Conservation (phyloP, 2,797 vertebrate species). For the Iguana delicatissima region DNA sequence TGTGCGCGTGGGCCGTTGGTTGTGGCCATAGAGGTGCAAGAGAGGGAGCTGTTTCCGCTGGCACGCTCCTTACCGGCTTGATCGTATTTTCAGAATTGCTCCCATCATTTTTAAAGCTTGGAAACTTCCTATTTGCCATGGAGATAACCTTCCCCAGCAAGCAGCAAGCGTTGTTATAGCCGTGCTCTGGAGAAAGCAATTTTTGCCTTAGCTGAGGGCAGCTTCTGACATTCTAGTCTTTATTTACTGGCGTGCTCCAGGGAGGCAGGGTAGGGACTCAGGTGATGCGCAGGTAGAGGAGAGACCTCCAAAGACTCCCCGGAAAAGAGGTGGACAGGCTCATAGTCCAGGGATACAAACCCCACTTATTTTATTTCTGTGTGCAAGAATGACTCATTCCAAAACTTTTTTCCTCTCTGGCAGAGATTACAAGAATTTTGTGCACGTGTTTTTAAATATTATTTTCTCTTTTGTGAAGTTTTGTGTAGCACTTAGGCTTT, state of each 20-base stretch:
- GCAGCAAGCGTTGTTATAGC: background rate
- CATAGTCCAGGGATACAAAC: too few species aligned
- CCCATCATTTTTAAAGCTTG: background rate
- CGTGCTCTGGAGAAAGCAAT: background rate
- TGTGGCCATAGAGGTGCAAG: background rate
- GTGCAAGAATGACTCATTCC: too few species aligned
- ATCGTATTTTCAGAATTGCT: background rate
- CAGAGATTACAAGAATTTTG: too few species aligned
- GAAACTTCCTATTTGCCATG: slow-evolving; percentile 14
- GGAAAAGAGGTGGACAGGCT: too few species aligned
- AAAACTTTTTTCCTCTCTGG: too few species aligned
- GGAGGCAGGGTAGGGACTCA: background rate
- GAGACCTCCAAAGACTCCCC: too few species aligned
- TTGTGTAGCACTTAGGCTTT: too few species aligned
- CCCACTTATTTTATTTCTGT: too few species aligned
- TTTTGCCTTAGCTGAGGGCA: slow-evolving; percentile 11
- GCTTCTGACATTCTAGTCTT: slow-evolving; percentile 20
- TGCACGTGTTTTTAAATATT: too few species aligned
- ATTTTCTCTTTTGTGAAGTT: too few species aligned
- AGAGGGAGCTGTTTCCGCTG: background rate
- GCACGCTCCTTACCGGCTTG: slow-evolving; percentile 6
- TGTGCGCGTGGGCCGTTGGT: background rate
- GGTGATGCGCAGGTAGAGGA: too few species aligned
- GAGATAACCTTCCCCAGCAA: background rate
- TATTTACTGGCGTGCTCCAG: background rate